phyloP scores from a whole-genome alignment of 1,140 invertebrate species.

The Telenomus remus region DNA sequence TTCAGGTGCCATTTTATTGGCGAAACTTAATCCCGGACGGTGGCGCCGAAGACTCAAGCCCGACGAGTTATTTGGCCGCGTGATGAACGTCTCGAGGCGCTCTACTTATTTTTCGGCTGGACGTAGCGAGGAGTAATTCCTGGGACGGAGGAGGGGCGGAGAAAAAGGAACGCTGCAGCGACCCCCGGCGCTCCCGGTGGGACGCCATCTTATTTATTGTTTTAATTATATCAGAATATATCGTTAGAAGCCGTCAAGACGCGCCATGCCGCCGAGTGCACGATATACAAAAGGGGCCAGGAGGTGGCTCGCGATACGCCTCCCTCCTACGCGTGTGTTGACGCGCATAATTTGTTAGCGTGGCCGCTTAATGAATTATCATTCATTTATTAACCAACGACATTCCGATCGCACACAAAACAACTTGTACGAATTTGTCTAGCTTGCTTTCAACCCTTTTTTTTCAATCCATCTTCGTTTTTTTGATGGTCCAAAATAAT shows the following conservation, averaged over 20 bases:
- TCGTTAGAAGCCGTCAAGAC: constrained; percentile 73
- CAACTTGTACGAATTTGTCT: constrained; percentile 29
- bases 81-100: constrained; percentile 59
- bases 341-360: constrained; percentile 69
- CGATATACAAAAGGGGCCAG: constrained; percentile 67
- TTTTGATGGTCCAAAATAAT: neutral
- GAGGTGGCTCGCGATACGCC: neutral
- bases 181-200: constrained; percentile 73
- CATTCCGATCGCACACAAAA: constrained; percentile 23
- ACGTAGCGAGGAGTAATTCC: constrained; percentile 31
- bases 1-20: constrained; percentile 47
- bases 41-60: constrained; percentile 22
- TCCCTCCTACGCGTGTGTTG: constrained; percentile 61
- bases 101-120: constrained; percentile 60
- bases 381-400: constrained; percentile 63
- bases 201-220: constrained; percentile 77
- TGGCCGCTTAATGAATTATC: constrained; percentile 67
- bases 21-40: constrained; percentile 45
- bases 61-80: constrained; percentile 59
- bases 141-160: constrained; percentile 31
- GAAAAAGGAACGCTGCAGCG: constrained; percentile 42
- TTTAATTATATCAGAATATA: constrained; percentile 77
- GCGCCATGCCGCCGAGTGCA: constrained; percentile 72
- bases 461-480: neutral
- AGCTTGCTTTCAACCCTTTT: constrained; percentile 12